A percentile compares a stretch with the other conserved stretches of the same genome.
Conservation (phyloP, 2,888 invertebrate genomes). For the Amblyjoppa fuscipennis region DNA sequence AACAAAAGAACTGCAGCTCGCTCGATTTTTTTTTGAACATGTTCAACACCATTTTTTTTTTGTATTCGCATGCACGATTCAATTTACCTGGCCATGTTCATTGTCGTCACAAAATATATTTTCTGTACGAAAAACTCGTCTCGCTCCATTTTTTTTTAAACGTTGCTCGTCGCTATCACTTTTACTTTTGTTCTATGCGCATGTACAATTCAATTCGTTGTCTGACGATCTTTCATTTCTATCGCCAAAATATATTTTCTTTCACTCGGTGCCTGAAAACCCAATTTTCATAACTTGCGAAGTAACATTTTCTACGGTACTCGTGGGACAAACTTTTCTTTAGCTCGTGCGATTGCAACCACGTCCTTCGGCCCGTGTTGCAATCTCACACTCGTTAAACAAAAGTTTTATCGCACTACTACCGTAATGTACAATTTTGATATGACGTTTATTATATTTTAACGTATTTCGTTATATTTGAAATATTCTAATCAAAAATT, state of each 20-base stretch:
- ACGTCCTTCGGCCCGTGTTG: too few relatives aligned
- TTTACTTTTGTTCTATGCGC: neutral
- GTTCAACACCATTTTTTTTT: neutral
- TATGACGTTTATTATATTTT: neutral
- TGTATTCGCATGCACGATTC: neutral
- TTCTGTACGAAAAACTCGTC: neutral
- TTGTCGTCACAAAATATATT: neutral
- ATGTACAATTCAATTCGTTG: neutral
- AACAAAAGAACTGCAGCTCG: slow-evolving; percentile 38
- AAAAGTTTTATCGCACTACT: too few relatives aligned
- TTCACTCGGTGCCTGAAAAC: too few relatives aligned
- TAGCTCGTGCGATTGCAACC: too few relatives aligned
- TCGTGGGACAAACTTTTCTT: too few relatives aligned
- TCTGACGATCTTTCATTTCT: neutral
- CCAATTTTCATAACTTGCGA: too few relatives aligned
- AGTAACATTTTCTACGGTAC: too few relatives aligned
- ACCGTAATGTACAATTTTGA: too few relatives aligned
- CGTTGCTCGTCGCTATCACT: neutral
- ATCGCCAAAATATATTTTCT: neutral
- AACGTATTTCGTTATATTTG: neutral
- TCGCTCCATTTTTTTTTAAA: neutral
- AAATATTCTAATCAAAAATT: neutral
- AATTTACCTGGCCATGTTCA: neutral
- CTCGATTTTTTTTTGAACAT: slow-evolving; percentile 16
- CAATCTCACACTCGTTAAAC: too few relatives aligned